Percentiles rank a stretch among this genome's conserved stretches.
Conservation (phyloP, 2,888 invertebrate species). For the Syritta pipiens region DNA sequence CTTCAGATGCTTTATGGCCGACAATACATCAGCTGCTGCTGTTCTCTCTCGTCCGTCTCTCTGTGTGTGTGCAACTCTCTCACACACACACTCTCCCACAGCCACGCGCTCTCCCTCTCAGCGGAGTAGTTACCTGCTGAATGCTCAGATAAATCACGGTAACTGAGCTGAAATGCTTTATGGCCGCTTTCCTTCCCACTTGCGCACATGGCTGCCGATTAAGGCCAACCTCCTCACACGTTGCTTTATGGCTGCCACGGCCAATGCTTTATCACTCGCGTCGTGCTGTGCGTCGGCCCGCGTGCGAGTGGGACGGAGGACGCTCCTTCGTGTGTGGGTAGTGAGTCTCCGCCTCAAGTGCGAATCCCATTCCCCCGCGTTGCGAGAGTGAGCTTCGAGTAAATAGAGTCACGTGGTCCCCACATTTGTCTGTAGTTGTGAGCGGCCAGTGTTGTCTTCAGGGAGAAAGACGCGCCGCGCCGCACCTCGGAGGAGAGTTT, state of each 20-base stretch:
- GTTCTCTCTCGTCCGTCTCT: conserved; percentile 9
- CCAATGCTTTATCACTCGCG: conserved; percentile 78
- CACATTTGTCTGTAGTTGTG: conserved; percentile 29
- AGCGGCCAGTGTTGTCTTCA: conserved; percentile 1
- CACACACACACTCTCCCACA: conserved; percentile 8
- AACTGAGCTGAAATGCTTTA: conserved; percentile 66
- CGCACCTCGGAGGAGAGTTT: conserved; percentile 71
- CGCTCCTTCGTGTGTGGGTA: conserved; percentile 47
- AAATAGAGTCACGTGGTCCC: conserved; percentile 58
- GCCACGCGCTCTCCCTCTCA: conserved; percentile 28
- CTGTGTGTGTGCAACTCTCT: not conserved
- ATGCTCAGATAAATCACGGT: conserved; percentile 64
- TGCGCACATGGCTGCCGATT: conserved; percentile 69
- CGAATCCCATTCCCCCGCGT: conserved; percentile 53
- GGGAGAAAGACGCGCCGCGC: no score
- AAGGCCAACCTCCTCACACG: conserved; percentile 73
- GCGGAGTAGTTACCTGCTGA: conserved; percentile 67
- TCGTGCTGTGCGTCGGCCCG: conserved; percentile 66
- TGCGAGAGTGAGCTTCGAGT: conserved; percentile 14
- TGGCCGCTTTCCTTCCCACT: conserved; percentile 69
- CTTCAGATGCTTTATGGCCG: conserved; percentile 67
- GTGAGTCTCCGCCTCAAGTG: conserved; percentile 69
- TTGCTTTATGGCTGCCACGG: conserved; percentile 78
- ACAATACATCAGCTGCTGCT: conserved; percentile 66
- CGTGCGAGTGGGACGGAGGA: conserved; percentile 68